Percentiles rank a stretch among this genome's conserved stretches.
phyloP scores from a whole-genome alignment of 2,113 vertebrate genomes.

The Protobothrops flavoviridis region DNA sequence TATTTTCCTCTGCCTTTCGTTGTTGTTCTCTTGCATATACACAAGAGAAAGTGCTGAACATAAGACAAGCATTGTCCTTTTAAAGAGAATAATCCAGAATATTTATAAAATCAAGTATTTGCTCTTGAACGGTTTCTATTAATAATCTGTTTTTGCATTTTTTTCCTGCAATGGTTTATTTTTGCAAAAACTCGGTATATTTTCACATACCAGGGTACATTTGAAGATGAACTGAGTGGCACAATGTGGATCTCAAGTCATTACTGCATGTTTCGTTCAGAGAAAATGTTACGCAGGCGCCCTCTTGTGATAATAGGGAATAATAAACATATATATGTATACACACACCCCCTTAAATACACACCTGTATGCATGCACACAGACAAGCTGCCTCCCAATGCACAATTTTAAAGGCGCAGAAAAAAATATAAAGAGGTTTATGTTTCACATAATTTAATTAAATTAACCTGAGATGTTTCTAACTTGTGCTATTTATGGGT shows the following conservation, averaged over 20 bases:
- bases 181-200: not conserved
- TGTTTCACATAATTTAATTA: not conserved
- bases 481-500: not conserved
- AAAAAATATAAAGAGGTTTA: not conserved
- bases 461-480: not conserved
- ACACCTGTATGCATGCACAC: not conserved
- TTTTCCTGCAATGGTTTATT: not conserved
- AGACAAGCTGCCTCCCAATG: not conserved
- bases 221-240: not conserved
- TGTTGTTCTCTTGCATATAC: not conserved
- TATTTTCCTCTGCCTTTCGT: not conserved
- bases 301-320: constrained; percentile 26
- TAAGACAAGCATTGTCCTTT: not conserved
- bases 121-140: not conserved
- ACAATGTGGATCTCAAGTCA: not conserved
- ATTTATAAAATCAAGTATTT: not conserved
- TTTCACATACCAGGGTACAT: not conserved
- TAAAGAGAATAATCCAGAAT: not conserved
- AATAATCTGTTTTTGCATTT: not conserved
- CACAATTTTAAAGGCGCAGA: not conserved
- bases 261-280: not conserved
- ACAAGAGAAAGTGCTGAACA: not conserved
- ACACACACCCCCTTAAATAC: not conserved
- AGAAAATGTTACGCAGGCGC: constrained; percentile 4
- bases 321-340: not conserved